Evolutionary conservation across 2,797 vertebrate genomes (phyloP).

Genomic region (Sebastes minor): DNA sequence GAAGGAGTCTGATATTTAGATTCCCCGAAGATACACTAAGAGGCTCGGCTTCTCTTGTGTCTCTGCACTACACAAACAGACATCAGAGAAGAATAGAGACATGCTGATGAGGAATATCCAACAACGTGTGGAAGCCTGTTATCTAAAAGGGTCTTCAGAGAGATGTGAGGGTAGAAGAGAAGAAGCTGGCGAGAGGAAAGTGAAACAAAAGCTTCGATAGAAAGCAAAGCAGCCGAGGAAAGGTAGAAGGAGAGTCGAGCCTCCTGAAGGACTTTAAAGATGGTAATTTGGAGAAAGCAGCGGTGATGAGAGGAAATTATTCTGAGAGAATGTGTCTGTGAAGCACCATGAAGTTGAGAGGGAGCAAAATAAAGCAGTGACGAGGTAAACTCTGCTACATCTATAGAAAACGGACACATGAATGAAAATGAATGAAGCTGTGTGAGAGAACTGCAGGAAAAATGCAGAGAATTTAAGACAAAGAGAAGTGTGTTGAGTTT

Average conservation of each 20-base stretch:
- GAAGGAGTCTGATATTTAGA: constrained; percentile 76
- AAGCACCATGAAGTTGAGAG: constrained; percentile 27
- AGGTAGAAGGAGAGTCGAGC: constrained; percentile 31
- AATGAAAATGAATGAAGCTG: not conserved
- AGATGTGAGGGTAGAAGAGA: constrained; percentile 41
- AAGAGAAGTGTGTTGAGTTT: not conserved
- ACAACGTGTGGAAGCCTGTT: constrained; percentile 56
- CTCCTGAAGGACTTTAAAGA: constrained; percentile 58
- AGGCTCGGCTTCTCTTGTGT: constrained; percentile 55
- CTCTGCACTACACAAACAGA: constrained; percentile 64
- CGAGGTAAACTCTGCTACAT: not conserved
- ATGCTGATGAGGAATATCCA: constrained; percentile 67
- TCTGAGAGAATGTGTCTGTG: constrained; percentile 28
- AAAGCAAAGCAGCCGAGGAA: constrained; percentile 24
- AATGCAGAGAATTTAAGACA: not conserved
- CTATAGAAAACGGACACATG: not conserved
- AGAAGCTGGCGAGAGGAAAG: constrained; percentile 24
- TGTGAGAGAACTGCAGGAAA: not conserved
- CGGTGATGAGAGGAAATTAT: constrained; percentile 48
- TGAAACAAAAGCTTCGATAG: constrained; percentile 47
- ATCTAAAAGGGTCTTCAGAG: constrained; percentile 61
- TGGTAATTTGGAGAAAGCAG: constrained; percentile 51
- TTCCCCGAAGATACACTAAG: constrained; percentile 68
- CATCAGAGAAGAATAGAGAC: constrained; percentile 61
- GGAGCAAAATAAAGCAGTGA: not conserved